phyloP scores from a whole-genome alignment of 1,140 invertebrate species.

The Papilio glaucus region DNA sequence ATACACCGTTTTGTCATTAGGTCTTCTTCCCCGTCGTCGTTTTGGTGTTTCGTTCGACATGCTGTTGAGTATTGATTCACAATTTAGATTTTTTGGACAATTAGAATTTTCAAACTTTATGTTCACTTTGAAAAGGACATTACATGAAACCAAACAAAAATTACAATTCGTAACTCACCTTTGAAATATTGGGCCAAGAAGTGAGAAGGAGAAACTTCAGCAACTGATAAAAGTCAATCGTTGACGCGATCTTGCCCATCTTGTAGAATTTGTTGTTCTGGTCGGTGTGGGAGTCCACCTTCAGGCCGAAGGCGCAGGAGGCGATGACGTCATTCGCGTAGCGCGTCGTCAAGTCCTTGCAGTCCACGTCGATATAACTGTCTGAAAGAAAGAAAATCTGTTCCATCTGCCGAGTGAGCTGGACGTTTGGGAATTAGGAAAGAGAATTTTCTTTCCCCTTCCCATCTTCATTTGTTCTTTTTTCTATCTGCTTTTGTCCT shows the following conservation, averaged over 20 bases:
- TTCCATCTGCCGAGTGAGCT: background rate
- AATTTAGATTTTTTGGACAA: too few species aligned
- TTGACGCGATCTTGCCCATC: constrained; percentile 71
- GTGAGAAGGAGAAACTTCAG: constrained; percentile 38
- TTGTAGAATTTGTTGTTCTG: constrained; percentile 80
- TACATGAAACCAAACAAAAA: background rate
- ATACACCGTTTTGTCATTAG: too few species aligned
- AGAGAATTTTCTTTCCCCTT: background rate
- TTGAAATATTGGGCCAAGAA: constrained; percentile 37
- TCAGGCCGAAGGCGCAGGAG: constrained; percentile 78
- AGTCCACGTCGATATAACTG: constrained; percentile 6
- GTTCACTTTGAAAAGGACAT: too few species aligned
- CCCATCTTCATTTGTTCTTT: too few species aligned
- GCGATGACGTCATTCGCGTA: constrained; percentile 84
- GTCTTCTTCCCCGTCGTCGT: too few species aligned
- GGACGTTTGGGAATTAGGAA: too few species aligned
- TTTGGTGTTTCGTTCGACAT: too few species aligned
- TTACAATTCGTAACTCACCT: constrained; percentile 35
- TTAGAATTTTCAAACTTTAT: too few species aligned
- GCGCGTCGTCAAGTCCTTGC: constrained; percentile 76
- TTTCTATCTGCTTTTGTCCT: too few species aligned
- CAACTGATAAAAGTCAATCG: constrained; percentile 45
- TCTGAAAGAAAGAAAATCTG: background rate
- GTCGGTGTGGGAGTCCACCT: constrained; percentile 83
- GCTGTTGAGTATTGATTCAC: too few species aligned